Conservation (phyloP, 2,113 vertebrate species). For the Lepidothrix coronata region DNA sequence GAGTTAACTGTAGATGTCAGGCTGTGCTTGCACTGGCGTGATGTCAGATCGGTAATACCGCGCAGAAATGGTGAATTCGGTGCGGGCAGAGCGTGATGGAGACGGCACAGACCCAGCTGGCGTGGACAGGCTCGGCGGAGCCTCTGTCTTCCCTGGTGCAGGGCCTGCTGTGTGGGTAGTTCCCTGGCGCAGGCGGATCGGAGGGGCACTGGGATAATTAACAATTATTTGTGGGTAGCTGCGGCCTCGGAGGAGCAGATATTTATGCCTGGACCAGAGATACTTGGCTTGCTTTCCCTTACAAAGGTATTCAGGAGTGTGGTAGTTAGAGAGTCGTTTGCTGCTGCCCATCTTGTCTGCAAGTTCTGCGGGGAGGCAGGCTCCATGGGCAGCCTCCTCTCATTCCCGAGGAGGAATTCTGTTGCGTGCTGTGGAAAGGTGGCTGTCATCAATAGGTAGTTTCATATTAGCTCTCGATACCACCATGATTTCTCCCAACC, state of each 20-base stretch:
- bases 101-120: neutral
- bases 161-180: neutral
- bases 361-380: neutral
- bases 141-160: neutral
- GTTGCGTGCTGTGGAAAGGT: neutral
- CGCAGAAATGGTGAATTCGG: neutral
- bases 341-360: neutral
- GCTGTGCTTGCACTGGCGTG: constrained; percentile 27
- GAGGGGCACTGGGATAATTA: neutral
- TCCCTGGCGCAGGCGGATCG: neutral
- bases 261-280: neutral
- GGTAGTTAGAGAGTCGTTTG: neutral
- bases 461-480: neutral
- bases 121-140: neutral
- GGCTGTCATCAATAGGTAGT: neutral
- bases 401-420: neutral
- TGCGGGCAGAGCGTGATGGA: neutral
- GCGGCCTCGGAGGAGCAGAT: neutral
- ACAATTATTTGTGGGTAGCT: neutral
- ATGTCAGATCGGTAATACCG: neutral
- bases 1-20: constrained; percentile 69
- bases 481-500: neutral
- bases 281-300: neutral
- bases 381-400: neutral
- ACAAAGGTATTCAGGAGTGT: neutral